Base-by-base conservation (phyloP, 64 coral and sea anemone genomes). In the Montipora cactus region DNA sequence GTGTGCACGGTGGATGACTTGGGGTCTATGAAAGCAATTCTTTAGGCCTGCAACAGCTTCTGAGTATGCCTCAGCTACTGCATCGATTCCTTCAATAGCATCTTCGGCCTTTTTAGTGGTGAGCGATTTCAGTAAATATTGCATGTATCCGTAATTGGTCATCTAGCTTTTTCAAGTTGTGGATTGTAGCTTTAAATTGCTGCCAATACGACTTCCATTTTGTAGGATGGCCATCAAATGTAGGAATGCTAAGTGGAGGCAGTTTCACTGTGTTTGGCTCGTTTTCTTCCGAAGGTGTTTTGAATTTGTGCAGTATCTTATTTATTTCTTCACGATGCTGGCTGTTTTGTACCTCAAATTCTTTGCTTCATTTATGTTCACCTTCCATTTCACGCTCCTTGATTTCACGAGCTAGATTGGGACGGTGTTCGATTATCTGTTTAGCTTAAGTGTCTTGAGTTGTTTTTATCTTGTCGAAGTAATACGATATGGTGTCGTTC, bases 141-240 rank as follows among this genome's bases (percentile, higher is more conserved):
- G 89, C 78, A 25, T 25, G 25, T 25, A 92, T 92, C 49, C 62
- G 44, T 1, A 92, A 37, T 37, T 37, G 28, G 1, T 37, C 28
- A 37, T 37, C 28, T 37, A 37, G 28, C 28, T 37, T 37, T 37
- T 37, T 37, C 28, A 37, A 37, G 28, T 37, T 37, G 28, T 37
- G 28, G 28, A 37, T 37, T 37, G 28, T 37, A 7, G 89, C 89
- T 91, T 91, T 77, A 49, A 91, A 91, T 49, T 79, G 89, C 19
- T 92, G 90, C 90, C 90, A 92, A 48, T 92, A 92, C 3, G 80
- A 57, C 50, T 92, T 92, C 90, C 90, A 92, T 21, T 92, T 92
- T 5, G 80, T 92, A 13, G 90, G 90, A 23, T 91, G 46, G 23
- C 90, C 78, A 82, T 91, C 79, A 49, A 83, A 91, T 15, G 78